phyloP scores from a whole-genome alignment of 2,797 vertebrate species.

The Brachyalestes nurse region DNA sequence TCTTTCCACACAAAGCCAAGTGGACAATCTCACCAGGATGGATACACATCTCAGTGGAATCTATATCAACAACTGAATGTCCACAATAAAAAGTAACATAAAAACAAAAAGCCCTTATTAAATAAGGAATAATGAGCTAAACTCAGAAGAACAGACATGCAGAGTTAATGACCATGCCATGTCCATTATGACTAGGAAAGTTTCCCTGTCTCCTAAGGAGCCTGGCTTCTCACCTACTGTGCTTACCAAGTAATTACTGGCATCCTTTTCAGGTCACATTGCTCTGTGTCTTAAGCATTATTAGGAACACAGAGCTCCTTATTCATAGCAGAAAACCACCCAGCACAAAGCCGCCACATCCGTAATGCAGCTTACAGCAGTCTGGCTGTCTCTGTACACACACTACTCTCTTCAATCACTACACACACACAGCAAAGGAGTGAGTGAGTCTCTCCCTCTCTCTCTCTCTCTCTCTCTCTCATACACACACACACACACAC shows the following conservation, averaged over 20 bases:
- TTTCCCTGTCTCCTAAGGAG: neutral
- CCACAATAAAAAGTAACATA: neutral
- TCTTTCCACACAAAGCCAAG: neutral
- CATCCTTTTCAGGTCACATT: slow-evolving; percentile 60
- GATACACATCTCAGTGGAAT: neutral
- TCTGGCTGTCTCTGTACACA: neutral
- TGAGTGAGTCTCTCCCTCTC: too few relatives aligned
- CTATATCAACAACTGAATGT: neutral
- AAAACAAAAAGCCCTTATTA: neutral
- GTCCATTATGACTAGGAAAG: neutral
- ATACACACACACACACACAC: too few relatives aligned
- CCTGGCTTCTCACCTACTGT: neutral
- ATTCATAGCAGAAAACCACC: slow-evolving; percentile 41
- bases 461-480: too few relatives aligned
- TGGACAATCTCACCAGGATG: neutral
- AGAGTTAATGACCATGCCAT: neutral
- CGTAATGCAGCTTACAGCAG: slow-evolving; percentile 23
- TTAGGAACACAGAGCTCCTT: slow-evolving; percentile 50
- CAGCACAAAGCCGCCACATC: slow-evolving; percentile 33
- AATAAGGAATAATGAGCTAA: too few relatives aligned
- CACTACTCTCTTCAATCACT: neutral
- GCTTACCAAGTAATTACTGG: slow-evolving; percentile 37
- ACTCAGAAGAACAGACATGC: neutral
- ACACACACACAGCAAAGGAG: neutral
- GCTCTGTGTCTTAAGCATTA: slow-evolving; percentile 55